phyloP scores from a whole-genome alignment of 2,888 invertebrate genomes.

The Onthophagus sagittarius region DNA sequence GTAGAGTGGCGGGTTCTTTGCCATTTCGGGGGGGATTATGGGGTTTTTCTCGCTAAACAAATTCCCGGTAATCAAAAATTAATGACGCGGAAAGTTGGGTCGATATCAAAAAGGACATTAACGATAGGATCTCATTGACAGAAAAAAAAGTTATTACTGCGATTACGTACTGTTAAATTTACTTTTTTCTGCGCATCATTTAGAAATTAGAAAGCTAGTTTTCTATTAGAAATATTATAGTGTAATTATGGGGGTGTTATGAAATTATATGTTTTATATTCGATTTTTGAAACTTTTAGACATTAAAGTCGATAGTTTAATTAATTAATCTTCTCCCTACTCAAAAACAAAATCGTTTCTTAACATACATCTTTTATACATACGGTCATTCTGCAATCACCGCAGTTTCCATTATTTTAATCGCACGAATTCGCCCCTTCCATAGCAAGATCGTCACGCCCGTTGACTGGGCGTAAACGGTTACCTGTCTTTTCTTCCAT shows the following conservation, averaged over 20 bases:
- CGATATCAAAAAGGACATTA: not conserved
- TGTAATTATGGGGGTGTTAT: not conserved
- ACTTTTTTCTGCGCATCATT: not conserved
- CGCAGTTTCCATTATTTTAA: slow-evolving; percentile 48
- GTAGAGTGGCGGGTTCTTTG: not conserved
- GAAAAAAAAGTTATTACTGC: not conserved
- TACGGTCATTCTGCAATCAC: not conserved
- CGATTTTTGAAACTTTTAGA: no score
- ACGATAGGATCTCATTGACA: not conserved
- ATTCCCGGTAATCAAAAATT: not conserved
- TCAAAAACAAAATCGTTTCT: not conserved
- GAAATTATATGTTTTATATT: not conserved
- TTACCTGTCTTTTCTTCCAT: not conserved
- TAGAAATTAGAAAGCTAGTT: not conserved
- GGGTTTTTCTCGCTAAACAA: not conserved
- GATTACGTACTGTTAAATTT: not conserved
- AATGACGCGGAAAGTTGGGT: not conserved
- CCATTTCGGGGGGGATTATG: not conserved
- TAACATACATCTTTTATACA: not conserved
- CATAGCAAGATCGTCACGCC: slow-evolving; percentile 35
- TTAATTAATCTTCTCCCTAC: not conserved
- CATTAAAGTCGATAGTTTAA: no score
- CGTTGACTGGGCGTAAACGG: slow-evolving; percentile 22
- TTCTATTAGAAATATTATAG: not conserved
- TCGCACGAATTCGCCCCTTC: slow-evolving; percentile 37